Conservation (phyloP, 2,113 vertebrate genomes). For the Enhydra lutris region DNA sequence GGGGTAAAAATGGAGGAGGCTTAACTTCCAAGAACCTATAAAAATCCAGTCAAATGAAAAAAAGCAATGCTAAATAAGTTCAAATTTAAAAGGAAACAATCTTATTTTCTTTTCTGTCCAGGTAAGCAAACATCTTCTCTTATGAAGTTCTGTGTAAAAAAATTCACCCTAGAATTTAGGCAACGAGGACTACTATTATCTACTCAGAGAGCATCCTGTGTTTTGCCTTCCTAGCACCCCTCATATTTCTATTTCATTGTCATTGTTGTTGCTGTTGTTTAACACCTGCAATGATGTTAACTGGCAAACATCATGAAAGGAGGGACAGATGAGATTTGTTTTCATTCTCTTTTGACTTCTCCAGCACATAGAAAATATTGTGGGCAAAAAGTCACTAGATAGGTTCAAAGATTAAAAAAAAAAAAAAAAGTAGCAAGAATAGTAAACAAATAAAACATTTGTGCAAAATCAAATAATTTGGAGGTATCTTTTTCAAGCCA, state of each 20-base stretch:
- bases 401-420: background rate
- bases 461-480: background rate
- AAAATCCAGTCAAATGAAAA: background rate
- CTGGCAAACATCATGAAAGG: background rate
- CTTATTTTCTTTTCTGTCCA: background rate
- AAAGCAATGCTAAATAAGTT: background rate
- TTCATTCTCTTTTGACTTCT: background rate
- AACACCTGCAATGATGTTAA: background rate
- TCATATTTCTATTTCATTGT: background rate
- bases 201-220: background rate
- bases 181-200: background rate
- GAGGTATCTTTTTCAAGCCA: background rate
- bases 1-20: background rate
- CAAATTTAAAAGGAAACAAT: background rate
- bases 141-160: background rate
- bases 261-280: background rate
- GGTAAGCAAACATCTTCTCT: background rate
- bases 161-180: background rate
- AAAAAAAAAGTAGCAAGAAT: background rate
- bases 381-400: background rate
- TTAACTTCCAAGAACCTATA: background rate
- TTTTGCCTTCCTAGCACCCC: background rate
- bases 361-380: background rate
- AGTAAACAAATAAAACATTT: background rate
- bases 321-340: background rate